Conservation (phyloP, 2,113 vertebrate species). For the Xiphophorus maculatus region DNA sequence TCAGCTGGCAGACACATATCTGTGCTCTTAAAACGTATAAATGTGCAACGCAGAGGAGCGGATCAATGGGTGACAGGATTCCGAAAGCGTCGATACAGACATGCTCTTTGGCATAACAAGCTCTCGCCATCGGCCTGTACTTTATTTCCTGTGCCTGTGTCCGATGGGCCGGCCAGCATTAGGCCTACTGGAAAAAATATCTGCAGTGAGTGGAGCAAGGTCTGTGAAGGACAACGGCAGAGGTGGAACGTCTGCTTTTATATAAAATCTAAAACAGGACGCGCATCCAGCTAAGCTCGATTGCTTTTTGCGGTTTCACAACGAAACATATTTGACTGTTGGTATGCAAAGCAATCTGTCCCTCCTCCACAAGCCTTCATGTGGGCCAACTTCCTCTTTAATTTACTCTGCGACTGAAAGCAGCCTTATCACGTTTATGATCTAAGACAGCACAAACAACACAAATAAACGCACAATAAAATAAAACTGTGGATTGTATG, state of each 20-base stretch:
- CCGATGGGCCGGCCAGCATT: constrained; percentile 40
- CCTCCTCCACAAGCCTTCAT: constrained; percentile 30
- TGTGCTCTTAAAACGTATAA: constrained; percentile 73
- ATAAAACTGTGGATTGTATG: background rate
- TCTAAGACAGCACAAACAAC: constrained; percentile 12
- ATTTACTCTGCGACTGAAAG: constrained; percentile 32
- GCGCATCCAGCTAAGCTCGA: background rate
- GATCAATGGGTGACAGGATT: constrained; percentile 66
- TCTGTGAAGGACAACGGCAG: constrained; percentile 63
- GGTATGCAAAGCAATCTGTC: constrained; percentile 21
- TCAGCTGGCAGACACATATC: constrained; percentile 77
- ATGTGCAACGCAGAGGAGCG: constrained; percentile 58
- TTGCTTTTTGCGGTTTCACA: background rate
- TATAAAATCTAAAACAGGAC: constrained; percentile 9
- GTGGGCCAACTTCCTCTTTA: constrained; percentile 53
- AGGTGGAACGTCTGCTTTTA: constrained; percentile 6
- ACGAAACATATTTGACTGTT: constrained; percentile 13
- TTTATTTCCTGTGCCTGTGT: constrained; percentile 71
- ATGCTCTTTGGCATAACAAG: constrained; percentile 74
- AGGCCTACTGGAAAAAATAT: constrained; percentile 66
- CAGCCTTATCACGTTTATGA: constrained; percentile 31
- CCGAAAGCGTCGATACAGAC: constrained; percentile 73
- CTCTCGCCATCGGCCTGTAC: constrained; percentile 52
- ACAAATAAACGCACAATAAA: constrained; percentile 3
- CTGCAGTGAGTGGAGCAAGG: constrained; percentile 53